Evolutionary conservation across 1,140 invertebrate species (phyloP).

Genomic region (Conus betulinus): DNA sequence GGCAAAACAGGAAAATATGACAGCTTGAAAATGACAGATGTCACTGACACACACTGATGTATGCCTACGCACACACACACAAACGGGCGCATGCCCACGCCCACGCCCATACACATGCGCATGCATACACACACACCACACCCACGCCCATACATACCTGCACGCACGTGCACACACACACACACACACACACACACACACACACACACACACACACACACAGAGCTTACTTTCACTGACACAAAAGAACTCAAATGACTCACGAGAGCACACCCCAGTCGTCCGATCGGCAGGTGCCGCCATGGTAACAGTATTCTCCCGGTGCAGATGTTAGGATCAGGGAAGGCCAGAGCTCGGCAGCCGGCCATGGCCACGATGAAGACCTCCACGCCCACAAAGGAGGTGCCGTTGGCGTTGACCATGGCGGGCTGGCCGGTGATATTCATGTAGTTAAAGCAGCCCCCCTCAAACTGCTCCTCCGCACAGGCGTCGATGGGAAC

Average conservation of each 20-base stretch:
- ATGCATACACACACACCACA: no score
- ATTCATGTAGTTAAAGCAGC: conserved; percentile 93
- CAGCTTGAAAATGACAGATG: no score
- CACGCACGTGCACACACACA: no score
- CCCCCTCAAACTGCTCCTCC: conserved; percentile 93
- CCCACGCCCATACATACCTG: no score
- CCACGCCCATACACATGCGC: no score
- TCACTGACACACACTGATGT: no score
- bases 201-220: no score
- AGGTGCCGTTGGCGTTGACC: conserved; percentile 97
- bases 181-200: no score
- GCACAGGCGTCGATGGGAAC: conserved; percentile 98
- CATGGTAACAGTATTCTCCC: conserved; percentile 95
- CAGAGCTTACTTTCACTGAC: no score
- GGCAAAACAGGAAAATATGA: no score
- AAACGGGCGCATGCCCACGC: no score
- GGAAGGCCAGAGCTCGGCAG: conserved; percentile 64
- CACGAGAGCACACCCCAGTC: conserved; percentile 88
- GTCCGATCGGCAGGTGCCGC: conserved; percentile 88
- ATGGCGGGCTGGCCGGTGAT: conserved; percentile 89
- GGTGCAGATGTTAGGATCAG: conserved; percentile 82
- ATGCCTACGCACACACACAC: no score
- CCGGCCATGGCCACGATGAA: conserved; percentile 90
- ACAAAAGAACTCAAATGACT: conserved; percentile 52
- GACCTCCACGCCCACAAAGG: conserved; percentile 93